Evolutionary conservation across 2,888 invertebrate species (phyloP).

Genomic region (Schrankia costaestrigalis): DNA sequence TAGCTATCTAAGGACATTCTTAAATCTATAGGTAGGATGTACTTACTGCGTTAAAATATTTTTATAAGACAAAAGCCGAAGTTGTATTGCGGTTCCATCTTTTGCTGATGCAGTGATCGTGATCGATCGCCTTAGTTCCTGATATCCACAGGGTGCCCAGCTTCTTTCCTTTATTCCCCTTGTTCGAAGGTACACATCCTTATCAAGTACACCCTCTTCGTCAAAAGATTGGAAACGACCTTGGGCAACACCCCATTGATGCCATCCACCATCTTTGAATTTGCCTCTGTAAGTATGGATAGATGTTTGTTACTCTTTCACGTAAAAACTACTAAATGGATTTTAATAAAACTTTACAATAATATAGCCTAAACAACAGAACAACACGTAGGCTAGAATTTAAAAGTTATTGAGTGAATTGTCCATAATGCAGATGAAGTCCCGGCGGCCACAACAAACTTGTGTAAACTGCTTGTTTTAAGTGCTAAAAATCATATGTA

Average conservation of each 20-base stretch:
- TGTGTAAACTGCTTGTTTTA: no score
- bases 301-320: no score
- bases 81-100: slow-evolving; percentile 80
- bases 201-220: slow-evolving; percentile 48
- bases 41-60: slow-evolving; percentile 80
- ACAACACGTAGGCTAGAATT: no score
- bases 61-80: slow-evolving; percentile 76
- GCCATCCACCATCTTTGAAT: slow-evolving; percentile 72
- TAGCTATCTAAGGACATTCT: neutral
- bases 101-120: slow-evolving; percentile 59
- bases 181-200: slow-evolving; percentile 65
- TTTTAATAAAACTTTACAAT: no score
- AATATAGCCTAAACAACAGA: no score
- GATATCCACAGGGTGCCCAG: slow-evolving; percentile 54
- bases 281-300: slow-evolving; percentile 53
- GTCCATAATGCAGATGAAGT: no score
- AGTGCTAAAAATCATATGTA: no score
- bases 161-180: slow-evolving; percentile 74
- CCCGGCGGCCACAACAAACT: no score
- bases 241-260: slow-evolving; percentile 83
- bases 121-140: slow-evolving; percentile 49
- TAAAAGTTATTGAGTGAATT: no score
- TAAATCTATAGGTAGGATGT: neutral
- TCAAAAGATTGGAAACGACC: slow-evolving; percentile 78
- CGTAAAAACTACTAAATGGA: no score